phyloP scores from a whole-genome alignment of 2,888 invertebrate genomes.

The Lithophane semibrunnea region DNA sequence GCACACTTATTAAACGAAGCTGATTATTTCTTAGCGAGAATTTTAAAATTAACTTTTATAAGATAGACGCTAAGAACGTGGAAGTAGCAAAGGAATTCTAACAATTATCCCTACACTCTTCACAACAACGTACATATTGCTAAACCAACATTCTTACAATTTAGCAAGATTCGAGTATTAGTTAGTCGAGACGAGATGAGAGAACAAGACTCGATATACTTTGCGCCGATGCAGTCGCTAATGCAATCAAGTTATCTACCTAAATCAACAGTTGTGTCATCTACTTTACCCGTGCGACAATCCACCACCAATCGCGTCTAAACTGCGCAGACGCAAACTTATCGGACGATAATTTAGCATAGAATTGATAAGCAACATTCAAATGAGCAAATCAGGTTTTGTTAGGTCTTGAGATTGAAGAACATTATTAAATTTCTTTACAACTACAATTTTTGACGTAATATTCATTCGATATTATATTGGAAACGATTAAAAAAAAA shows the following conservation, averaged over 20 bases:
- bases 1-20: constrained; percentile 62
- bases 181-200: constrained; percentile 61
- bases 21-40: constrained; percentile 58
- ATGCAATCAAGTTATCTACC: constrained; percentile 35
- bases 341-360: constrained; percentile 32
- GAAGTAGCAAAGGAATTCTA: constrained; percentile 72
- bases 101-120: constrained; percentile 64
- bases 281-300: constrained; percentile 46
- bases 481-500: constrained; percentile 42
- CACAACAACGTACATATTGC: constrained; percentile 69
- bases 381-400: constrained; percentile 20
- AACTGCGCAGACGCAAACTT: constrained; percentile 48
- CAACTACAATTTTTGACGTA: constrained; percentile 31
- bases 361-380: constrained; percentile 29
- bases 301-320: constrained; percentile 32
- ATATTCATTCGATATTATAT: constrained; percentile 32
- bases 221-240: constrained; percentile 57
- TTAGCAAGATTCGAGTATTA: constrained; percentile 73
- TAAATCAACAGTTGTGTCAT: constrained; percentile 39
- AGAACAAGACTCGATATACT: constrained; percentile 52
- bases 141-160: constrained; percentile 67
- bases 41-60: constrained; percentile 56
- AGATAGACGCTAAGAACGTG: constrained; percentile 62
- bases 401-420: constrained; percentile 25
- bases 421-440: constrained; percentile 39